Evolutionary conservation across 1,140 invertebrate genomes (phyloP), one percentile per base, ranked within the genome.

Genomic region (Drosophila pruinosa): DNA sequence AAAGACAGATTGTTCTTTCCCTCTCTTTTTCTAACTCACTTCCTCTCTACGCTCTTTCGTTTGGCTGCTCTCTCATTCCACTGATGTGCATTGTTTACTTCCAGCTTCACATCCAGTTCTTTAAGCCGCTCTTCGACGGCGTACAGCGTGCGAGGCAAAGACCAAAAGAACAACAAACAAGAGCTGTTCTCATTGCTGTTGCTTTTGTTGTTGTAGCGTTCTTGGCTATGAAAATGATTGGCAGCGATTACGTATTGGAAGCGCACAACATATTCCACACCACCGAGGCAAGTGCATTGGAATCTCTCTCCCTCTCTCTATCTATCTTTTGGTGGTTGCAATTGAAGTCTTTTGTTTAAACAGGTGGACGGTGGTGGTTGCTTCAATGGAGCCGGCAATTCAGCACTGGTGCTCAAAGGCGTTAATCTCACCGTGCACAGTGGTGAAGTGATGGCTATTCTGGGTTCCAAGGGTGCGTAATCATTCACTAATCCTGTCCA

Each of bases 221-320:
- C n/a, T 72, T 19, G 81, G 78, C 74, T 75, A 91, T 91, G 86
- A 91, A 90, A 91, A 96, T 97, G 95, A 95, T 95, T 50, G 93
- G 95, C 17, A 95, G 94, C 76, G 96, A 98, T 85, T 97, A 97
- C 90, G 94, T 96, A 19, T 92, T 98, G 78, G 97, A 98, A 91
- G 92, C 98, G 54, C 94, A 95, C 62, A 97, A 96, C 91, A 96
- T 98, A 38, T 97, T 95, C 83, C 96, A 98, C 89, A 97, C 97
- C 21, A 96, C 96, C 62, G 95, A 96, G 92, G 96, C 96, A 92
- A 93, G 93, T 92, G 68, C 36, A 69, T 2, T 69, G 43, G 65
- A 78, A 63, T 19, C 36, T n/a, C 21, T 26, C 19, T 39, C 21
- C 0, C 22, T 31, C n/a, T 31, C 14, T 48, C 6, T 38, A 22